Evolutionary conservation across 2,797 vertebrate genomes (phyloP), one percentile per base, ranked within the genome.

Genomic region (Notolabrus celidotus): DNA sequence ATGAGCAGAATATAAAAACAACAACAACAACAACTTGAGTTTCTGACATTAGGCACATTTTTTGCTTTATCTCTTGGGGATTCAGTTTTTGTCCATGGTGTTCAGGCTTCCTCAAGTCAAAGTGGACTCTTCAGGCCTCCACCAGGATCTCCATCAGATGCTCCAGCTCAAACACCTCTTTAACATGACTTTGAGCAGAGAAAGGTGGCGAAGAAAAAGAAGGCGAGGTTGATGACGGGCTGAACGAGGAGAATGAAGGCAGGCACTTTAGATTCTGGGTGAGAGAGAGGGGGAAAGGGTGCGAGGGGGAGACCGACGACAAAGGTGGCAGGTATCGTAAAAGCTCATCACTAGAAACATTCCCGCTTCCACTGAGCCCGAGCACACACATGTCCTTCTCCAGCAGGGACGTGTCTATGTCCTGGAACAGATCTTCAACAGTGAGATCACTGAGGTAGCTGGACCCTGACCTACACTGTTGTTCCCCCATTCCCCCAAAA

Each of bases 141-240:
- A 96, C 90, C 42, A 96, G 86, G 39, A 96, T 93, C 83, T 95
- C 94, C 93, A 95, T 93, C 55, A 95, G 92, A 52, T 94, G 94
- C 14, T 96, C 94, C 0, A 95, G 84, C 63, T 96, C 95, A 12
- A 93, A 91, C 54, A 89, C 87, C 4, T 95, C 94, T 79, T 89
- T 92, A 1, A n/a, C 34, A 6, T 53, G 79, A 71, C 19, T 79
- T 46, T 81, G 90, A 71, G 33, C 25, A 0, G 66, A 58, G 54
- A 69, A 74, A 23, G 68, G 67, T 19, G 82, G 49, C 1, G 34
- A 46, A 19, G 76, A 60, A 22, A 71, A 55, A 47, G 71, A 60
- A 22, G 77, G 41, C 1, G 72, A 87, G 43, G 91, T 89, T 3
- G 85, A 71, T 14, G 78, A 57, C 0, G 81, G 64, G 14, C 70